Percentiles rank a stretch among this genome's conserved stretches.
phyloP scores from a whole-genome alignment of 2,888 invertebrate species.

The Morinoia aosen region DNA sequence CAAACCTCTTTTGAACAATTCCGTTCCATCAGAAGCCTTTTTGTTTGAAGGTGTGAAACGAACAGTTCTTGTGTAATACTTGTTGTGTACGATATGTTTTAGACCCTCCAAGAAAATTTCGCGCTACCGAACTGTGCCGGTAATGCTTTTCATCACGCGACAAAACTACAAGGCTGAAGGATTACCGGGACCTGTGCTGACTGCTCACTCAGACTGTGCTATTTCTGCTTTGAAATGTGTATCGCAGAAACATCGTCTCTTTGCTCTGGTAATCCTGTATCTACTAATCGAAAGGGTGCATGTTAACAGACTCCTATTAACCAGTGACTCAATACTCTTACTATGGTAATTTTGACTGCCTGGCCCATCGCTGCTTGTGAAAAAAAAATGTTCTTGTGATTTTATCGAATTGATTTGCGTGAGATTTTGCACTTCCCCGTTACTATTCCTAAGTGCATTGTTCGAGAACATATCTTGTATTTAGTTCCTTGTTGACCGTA shows the following conservation, averaged over 20 bases:
- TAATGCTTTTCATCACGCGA: not conserved
- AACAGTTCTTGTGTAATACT: not conserved
- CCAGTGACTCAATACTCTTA: not conserved
- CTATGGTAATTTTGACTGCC: not conserved
- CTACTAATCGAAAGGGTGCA: not conserved
- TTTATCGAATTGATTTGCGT: not conserved
- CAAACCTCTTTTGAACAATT: not conserved
- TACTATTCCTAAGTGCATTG: slow-evolving; percentile 30
- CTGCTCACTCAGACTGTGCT: not conserved
- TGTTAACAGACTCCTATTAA: not conserved
- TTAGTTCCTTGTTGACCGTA: slow-evolving; percentile 44
- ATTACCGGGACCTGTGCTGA: not conserved
- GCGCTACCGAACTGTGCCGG: not conserved
- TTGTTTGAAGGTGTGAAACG: not conserved
- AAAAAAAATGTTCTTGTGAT: not conserved
- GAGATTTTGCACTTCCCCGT: slow-evolving; percentile 1
- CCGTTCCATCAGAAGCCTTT: not conserved
- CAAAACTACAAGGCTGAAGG: not conserved
- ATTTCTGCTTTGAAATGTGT: not conserved
- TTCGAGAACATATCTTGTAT: slow-evolving; percentile 42
- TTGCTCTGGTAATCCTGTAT: not conserved
- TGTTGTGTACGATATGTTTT: not conserved
- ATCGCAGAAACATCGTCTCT: not conserved
- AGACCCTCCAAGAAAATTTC: not conserved
- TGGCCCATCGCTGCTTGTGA: not conserved